Conservation (phyloP, 2,797 vertebrate species). For the Acanthurus tractus region DNA sequence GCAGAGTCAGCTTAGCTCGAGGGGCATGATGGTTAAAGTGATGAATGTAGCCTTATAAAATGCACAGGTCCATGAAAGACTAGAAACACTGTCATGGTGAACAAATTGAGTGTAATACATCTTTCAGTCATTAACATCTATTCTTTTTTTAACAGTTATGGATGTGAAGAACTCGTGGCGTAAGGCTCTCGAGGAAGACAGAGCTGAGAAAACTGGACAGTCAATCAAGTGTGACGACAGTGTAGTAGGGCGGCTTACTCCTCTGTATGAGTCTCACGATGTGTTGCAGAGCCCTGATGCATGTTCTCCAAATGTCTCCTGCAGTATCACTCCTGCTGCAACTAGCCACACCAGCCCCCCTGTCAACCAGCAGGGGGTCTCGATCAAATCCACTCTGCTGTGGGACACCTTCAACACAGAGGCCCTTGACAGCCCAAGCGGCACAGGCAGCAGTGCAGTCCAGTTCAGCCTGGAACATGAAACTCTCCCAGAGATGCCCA, state of each 20-base stretch:
- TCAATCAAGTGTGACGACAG: constrained; percentile 26
- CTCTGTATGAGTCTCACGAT: constrained; percentile 2
- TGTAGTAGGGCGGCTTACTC: constrained; percentile 1
- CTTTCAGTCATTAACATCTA: not conserved
- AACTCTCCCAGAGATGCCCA: constrained; percentile 78
- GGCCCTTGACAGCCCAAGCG: constrained; percentile 49
- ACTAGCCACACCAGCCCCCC: constrained; percentile 34
- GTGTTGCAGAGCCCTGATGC: not conserved
- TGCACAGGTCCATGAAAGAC: not conserved
- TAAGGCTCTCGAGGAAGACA: constrained; percentile 80
- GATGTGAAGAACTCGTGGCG: constrained; percentile 86
- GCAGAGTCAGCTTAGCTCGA: not conserved
- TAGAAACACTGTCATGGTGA: not conserved
- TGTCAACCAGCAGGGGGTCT: constrained; percentile 50
- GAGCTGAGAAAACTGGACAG: constrained; percentile 57
- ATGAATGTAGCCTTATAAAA: not conserved
- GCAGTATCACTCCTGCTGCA: not conserved
- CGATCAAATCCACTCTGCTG: constrained; percentile 47
- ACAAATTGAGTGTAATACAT: too few species aligned
- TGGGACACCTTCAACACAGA: constrained; percentile 73
- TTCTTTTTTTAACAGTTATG: constrained; percentile 47
- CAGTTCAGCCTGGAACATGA: constrained; percentile 81
- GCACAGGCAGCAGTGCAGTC: constrained; percentile 54
- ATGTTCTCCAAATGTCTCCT: not conserved
- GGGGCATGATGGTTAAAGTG: not conserved